Evolutionary conservation across 2,888 invertebrate genomes (phyloP), one percentile per base, ranked within the genome.

Genomic region (Zeuzera pyrina): DNA sequence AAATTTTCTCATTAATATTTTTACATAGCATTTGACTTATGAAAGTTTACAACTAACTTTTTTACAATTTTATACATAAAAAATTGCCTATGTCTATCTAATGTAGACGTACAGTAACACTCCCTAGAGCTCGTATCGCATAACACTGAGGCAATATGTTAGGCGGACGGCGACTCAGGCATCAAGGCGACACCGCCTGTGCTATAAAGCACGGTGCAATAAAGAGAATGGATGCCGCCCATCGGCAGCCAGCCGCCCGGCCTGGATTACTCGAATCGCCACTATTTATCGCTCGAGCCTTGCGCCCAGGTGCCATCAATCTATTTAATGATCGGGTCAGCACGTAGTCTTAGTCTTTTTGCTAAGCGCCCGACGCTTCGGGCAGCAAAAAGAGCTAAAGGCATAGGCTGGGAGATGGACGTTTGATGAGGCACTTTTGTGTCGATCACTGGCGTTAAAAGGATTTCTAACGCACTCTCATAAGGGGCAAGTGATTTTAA

Each of bases 301-400:
- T 72, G 72, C 76, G 74, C 78, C 77, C 83, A 83, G 83, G 83
- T 81, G 76, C 83, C 69, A 83, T 83, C 83, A 77, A 83, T 83
- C 83, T 83, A 73, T 79, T 81, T 83, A 83, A 83, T 81, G 83
- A 83, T 81, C 81, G 79, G 83, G 81, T 83, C 83, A 81, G 83
- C 83, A 73, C 76, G 64, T 68, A 62, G 69, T 77, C 78, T 77
- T 64, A 62, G 57, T 64, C 76, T 77, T 83, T 81, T 81, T 81
- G 65, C 56, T 56, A 56, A 25, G 12, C 61, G 57, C 50, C 51
- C 62, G 52, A 45, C 57, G 57, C 52, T 61, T 51, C 57, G 57
- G 46, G 53, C 68, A 74, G 76, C 69, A 76, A 77, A 78, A 74
- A 72, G 69, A 69, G 56, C 61, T 43, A 43, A 51, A 62, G 55